These are phyloP conservation scores for Azemiops feae DNA, from an alignment of 2,113 vertebrate genomes.

Conservation along the genomic window DNA sequence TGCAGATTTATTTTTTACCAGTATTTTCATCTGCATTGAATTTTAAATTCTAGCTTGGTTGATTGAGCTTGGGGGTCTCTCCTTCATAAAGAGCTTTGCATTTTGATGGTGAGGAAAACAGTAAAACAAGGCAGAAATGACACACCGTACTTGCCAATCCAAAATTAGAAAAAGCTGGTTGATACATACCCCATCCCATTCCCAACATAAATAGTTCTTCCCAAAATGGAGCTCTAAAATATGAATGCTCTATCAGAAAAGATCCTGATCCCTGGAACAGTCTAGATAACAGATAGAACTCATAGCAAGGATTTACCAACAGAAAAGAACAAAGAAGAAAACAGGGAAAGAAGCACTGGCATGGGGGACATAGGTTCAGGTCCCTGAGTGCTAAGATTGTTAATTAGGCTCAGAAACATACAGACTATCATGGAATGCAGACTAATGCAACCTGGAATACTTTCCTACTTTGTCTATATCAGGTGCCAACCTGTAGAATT, in stretches of 20 bases:
- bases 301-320: background rate
- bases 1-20: background rate
- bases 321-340: background rate
- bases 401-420: background rate
- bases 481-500: background rate
- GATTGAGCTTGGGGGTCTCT: background rate
- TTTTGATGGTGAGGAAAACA: background rate
- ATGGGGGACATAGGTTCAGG: background rate
- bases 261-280: background rate
- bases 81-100: background rate
- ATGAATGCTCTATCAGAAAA: background rate
- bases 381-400: background rate
- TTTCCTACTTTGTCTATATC: background rate
- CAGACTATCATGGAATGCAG: background rate
- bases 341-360: background rate
- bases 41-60: background rate
- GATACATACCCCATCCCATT: background rate
- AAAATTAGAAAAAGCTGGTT: background rate
- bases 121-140: background rate
- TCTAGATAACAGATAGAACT: background rate
- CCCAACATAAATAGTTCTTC: background rate
- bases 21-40: background rate
- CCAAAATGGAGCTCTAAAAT: background rate
- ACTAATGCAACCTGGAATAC: background rate
- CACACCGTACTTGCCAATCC: background rate